Evolutionary conservation across 2,888 invertebrate species (phyloP).

Genomic region (Dione vanillae): DNA sequence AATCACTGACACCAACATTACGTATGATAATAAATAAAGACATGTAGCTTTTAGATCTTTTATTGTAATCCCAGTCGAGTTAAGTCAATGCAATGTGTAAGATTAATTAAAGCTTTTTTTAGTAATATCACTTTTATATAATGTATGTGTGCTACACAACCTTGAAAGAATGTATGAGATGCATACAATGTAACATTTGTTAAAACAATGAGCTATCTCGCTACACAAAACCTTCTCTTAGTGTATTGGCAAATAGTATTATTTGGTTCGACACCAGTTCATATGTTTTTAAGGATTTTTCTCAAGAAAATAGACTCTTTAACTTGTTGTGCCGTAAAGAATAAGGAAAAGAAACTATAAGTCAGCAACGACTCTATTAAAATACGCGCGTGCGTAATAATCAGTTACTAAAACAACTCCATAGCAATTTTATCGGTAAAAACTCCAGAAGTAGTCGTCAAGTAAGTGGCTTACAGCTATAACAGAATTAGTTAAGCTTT

Average conservation of each 20-base stretch:
- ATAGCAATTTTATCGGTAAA: background rate
- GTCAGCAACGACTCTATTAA: background rate
- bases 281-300: slow-evolving; percentile 11
- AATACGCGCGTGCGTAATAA: slow-evolving; percentile 17
- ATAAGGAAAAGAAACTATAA: background rate
- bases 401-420: slow-evolving; percentile 11
- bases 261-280: slow-evolving; percentile 33
- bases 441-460: background rate
- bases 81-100: background rate
- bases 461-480: background rate
- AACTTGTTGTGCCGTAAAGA: background rate
- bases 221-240: slow-evolving; percentile 34
- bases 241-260: slow-evolving; percentile 35
- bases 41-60: background rate
- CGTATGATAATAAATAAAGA: background rate
- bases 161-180: slow-evolving; percentile 47
- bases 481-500: slow-evolving; percentile 1
- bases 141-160: slow-evolving; percentile 45
- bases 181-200: slow-evolving; percentile 23
- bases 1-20: background rate
- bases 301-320: background rate
- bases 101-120: slow-evolving; percentile 9
- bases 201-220: slow-evolving; percentile 42
- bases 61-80: background rate
- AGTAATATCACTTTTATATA: slow-evolving; percentile 4